These are phyloP conservation scores for Polypterus senegalus DNA, from an alignment of 2,113 vertebrate species.

Conservation along the genomic window DNA sequence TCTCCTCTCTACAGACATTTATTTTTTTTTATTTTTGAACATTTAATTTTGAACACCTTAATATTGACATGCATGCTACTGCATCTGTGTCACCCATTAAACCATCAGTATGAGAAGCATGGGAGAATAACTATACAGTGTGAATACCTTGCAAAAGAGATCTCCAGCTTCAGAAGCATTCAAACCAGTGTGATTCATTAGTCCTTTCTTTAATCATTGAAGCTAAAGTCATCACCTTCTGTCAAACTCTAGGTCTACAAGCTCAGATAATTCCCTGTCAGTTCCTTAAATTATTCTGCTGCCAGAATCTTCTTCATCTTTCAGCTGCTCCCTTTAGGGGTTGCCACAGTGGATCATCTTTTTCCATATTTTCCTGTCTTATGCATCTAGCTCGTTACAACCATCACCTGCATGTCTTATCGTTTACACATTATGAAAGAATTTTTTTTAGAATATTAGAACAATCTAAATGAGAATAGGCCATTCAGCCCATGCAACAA, in stretches of 20 bases:
- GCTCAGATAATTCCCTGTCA: not conserved
- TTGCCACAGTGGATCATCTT: no score
- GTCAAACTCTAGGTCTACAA: slow-evolving; percentile 5
- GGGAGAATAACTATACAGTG: not conserved
- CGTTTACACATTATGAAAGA: no score
- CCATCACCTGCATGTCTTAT: no score
- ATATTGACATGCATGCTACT: slow-evolving; percentile 6
- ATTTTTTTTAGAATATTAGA: no score
- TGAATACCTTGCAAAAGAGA: slow-evolving; percentile 5
- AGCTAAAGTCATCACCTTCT: not conserved
- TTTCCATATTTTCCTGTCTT: no score
- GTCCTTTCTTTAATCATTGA: not conserved
- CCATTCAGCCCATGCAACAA: no score
- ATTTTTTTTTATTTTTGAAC: slow-evolving; percentile 7
- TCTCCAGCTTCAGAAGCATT: slow-evolving; percentile 10
- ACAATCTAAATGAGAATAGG: no score
- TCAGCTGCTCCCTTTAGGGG: no score
- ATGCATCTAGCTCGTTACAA: no score
- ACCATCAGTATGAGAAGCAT: not conserved
- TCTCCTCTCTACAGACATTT: not conserved
- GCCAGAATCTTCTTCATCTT: slow-evolving; percentile 1
- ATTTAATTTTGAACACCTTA: slow-evolving; percentile 2
- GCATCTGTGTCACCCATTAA: slow-evolving; percentile 1
- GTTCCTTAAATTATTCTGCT: not conserved
- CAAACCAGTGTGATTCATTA: not conserved